These are phyloP conservation scores for Falco columbarius DNA, from an alignment of 2,797 vertebrate genomes.

Conservation along the genomic window DNA sequence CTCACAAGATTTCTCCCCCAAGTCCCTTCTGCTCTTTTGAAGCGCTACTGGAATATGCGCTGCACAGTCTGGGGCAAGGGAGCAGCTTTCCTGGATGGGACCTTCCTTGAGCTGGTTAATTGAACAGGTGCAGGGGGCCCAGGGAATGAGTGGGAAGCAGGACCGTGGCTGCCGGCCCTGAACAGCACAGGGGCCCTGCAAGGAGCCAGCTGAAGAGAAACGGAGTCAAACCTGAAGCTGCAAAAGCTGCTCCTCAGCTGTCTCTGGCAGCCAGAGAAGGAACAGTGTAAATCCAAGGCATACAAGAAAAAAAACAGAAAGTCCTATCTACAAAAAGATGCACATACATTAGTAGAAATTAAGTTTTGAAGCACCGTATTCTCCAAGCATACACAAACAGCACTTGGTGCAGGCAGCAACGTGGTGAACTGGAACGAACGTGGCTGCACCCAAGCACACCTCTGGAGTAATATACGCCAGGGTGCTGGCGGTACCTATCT, in stretches of 20 bases:
- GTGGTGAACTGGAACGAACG: accelerated
- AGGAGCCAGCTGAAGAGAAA: not conserved
- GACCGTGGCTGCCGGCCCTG: not conserved
- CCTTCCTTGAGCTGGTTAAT: not conserved
- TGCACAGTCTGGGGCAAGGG: not conserved
- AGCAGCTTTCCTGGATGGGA: not conserved
- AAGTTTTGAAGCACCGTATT: not conserved
- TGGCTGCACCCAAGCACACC: not conserved
- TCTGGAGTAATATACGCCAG: accelerated
- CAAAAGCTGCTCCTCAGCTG: not conserved
- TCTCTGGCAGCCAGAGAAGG: not conserved
- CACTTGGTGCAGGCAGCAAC: accelerated
- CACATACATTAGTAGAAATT: not conserved
- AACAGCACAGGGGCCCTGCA: not conserved
- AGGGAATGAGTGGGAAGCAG: not conserved
- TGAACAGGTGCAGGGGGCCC: not conserved
- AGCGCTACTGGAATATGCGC: not conserved
- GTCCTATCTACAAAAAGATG: not conserved
- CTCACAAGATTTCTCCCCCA: not conserved
- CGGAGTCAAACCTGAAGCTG: not conserved
- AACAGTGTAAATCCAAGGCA: not conserved
- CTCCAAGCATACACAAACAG: not conserved
- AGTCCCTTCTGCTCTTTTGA: conserved; percentile 19
- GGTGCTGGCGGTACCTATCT: accelerated
- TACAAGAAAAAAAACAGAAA: not conserved